Evolutionary conservation across 1,140 invertebrate genomes (phyloP).

Genomic region (Drosophila pandora): DNA sequence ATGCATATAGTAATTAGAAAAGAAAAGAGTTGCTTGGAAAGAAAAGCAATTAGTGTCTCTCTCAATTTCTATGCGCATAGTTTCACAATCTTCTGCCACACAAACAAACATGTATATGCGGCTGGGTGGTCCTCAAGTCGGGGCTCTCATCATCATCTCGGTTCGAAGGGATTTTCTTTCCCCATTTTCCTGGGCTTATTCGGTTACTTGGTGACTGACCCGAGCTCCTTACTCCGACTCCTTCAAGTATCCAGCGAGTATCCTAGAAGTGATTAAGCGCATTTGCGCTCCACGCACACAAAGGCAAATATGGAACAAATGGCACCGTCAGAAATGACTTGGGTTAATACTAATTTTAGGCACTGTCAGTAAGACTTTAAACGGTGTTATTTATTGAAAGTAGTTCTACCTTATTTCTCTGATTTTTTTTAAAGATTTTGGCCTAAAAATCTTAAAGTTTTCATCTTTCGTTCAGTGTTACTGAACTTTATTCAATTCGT

Average conservation of each 20-base stretch:
- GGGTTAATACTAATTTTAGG: not conserved
- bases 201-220: conserved; percentile 57
- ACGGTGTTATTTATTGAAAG: too few relatives aligned
- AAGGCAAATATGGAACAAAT: conserved; percentile 26
- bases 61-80: conserved; percentile 75
- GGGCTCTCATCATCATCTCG: conserved; percentile 24
- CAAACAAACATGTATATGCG: conserved; percentile 49
- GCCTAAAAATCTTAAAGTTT: too few relatives aligned
- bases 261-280: conserved; percentile 71
- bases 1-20: conserved; percentile 79
- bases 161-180: conserved; percentile 13
- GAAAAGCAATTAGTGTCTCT: conserved; percentile 82
- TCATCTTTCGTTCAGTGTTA: not conserved
- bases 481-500: not conserved
- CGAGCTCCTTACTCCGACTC: conserved; percentile 8
- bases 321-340: conserved; percentile 22
- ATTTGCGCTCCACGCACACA: conserved; percentile 55
- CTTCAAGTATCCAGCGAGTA: conserved; percentile 9
- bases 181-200: conserved; percentile 36
- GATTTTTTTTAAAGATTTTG: too few relatives aligned
- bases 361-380: too few relatives aligned
- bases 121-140: conserved; percentile 3
- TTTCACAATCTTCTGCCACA: conserved; percentile 55
- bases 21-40: conserved; percentile 78
- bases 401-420: too few relatives aligned